Conservation (phyloP, 2,797 vertebrate species). For the Ptychobarbus kaznakovi region DNA sequence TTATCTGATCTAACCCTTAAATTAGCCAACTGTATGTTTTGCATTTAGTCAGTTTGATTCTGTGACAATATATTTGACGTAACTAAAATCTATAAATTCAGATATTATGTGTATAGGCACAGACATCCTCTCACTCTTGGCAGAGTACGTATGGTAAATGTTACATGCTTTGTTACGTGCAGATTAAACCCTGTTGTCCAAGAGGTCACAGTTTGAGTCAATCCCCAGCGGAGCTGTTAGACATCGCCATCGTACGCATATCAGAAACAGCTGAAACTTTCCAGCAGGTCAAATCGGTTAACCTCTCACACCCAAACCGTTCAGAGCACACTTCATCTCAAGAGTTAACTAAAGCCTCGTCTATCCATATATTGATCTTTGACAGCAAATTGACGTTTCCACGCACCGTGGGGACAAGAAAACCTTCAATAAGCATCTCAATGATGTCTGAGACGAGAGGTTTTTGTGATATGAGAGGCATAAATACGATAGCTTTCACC, state of each 20-base stretch:
- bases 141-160: slow-evolving; percentile 11
- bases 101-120: no score
- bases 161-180: slow-evolving; percentile 9
- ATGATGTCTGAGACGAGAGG: slow-evolving; percentile 43
- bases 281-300: slow-evolving; percentile 58
- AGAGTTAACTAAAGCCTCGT: slow-evolving; percentile 57
- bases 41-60: background rate
- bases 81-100: background rate
- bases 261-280: slow-evolving; percentile 55
- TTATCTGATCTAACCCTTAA: background rate
- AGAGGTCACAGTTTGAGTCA: slow-evolving; percentile 46
- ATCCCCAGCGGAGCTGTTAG: slow-evolving; percentile 34
- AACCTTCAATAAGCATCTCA: slow-evolving; percentile 57
- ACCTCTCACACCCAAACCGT: slow-evolving; percentile 50
- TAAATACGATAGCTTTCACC: slow-evolving; percentile 62
- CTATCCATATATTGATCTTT: slow-evolving; percentile 73
- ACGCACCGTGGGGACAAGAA: slow-evolving; percentile 58
- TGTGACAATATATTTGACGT: background rate
- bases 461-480: slow-evolving; percentile 58
- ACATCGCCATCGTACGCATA: slow-evolving; percentile 36
- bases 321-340: slow-evolving; percentile 60
- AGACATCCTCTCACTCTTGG: background rate
- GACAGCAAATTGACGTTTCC: slow-evolving; percentile 59
- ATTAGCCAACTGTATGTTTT: background rate
- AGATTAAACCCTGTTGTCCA: slow-evolving; percentile 26